Evolutionary conservation across 2,797 vertebrate genomes (phyloP), one percentile per base, ranked within the genome.

Genomic region (Echeneis naucrates): DNA sequence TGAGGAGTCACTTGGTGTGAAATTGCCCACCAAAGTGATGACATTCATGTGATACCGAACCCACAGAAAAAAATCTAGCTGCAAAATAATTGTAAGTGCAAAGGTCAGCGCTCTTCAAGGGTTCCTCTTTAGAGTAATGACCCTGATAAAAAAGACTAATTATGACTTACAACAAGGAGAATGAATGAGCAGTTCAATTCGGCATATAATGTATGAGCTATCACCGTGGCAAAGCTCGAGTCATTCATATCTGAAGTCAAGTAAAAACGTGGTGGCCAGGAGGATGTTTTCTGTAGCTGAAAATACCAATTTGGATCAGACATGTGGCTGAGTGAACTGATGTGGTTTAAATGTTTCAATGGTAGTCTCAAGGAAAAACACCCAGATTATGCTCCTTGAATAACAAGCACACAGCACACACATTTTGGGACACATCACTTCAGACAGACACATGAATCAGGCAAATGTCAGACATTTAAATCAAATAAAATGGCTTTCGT

Each of bases 11-110:
- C 53, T 68, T 27, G 8, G 58, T 62, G 77, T 80, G 77, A 82
- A 79, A 79, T 75, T 57, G 19, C 23, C 44, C 68, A 47, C 63
- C 35, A 7, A 30, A 75, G 65, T 42, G 56, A 47, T 62, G 73
- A 79, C 81, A 79, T 79, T 83, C 72, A 77, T 8, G 48, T 53
- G 50, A 47, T 44, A 5, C 32, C n/a, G 45, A 58, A 76, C 59
- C 48, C 38, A 61, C 4, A 35, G 33, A 52, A 65, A 24, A n/a
- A 78, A 62, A 76, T 68, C 38, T 5, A 33, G 51, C 75, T 54
- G 48, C 66, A 70, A 72, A 73, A 74, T 53, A 50, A 71, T 48
- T 54, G 4, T 8, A 48, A 33, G 47, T 55, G 19, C 45, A 58
- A 68, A 68, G 73, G 63, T 72, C 54, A 45, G 42, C 58, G 77